phyloP scores from a whole-genome alignment of 2,888 invertebrate genomes.

The Eulithis prunata region DNA sequence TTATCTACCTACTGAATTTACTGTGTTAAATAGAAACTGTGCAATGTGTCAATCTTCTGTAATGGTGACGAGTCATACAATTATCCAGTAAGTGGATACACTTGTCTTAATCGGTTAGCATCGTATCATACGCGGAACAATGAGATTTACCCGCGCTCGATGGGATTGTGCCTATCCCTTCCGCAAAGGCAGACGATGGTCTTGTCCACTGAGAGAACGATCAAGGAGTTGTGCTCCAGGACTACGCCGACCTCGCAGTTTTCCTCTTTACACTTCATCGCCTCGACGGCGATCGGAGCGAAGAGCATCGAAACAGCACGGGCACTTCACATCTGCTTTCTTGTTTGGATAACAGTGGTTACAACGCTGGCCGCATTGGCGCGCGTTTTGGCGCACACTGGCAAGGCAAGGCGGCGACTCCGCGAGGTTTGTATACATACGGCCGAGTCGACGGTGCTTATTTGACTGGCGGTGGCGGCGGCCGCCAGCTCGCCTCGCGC shows the following conservation, averaged over 20 bases:
- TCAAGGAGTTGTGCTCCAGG: slow-evolving; percentile 80
- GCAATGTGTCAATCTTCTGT: slow-evolving; percentile 28
- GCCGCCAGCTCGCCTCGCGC: slow-evolving; percentile 76
- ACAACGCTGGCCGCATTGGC: slow-evolving; percentile 62
- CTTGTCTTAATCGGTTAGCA: slow-evolving; percentile 51
- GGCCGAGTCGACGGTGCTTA: slow-evolving; percentile 75
- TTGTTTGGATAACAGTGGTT: slow-evolving; percentile 60
- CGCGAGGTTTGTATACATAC: slow-evolving; percentile 68
- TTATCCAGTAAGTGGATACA: slow-evolving; percentile 48
- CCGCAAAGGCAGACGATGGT: slow-evolving; percentile 83
- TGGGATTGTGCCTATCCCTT: slow-evolving; percentile 75
- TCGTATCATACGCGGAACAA: slow-evolving; percentile 59
- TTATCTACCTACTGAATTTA: slow-evolving; percentile 10
- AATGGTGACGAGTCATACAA: slow-evolving; percentile 40
- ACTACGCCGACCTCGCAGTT: slow-evolving; percentile 83
- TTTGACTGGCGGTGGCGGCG: slow-evolving; percentile 73
- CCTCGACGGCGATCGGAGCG: slow-evolving; percentile 81
- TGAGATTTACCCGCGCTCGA: slow-evolving; percentile 81
- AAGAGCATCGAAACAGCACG: slow-evolving; percentile 80
- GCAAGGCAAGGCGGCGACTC: slow-evolving; percentile 70
- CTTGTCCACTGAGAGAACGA: slow-evolving; percentile 80
- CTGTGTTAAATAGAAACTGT: slow-evolving; percentile 29
- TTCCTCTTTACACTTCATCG: slow-evolving; percentile 85
- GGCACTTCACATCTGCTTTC: slow-evolving; percentile 63
- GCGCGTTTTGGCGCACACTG: slow-evolving; percentile 77